A percentile compares a stretch with the other conserved stretches of the same genome.
These are phyloP conservation scores for Triplophysa siluroides DNA, from an alignment of 2,113 vertebrate genomes.

Conservation along the genomic window DNA sequence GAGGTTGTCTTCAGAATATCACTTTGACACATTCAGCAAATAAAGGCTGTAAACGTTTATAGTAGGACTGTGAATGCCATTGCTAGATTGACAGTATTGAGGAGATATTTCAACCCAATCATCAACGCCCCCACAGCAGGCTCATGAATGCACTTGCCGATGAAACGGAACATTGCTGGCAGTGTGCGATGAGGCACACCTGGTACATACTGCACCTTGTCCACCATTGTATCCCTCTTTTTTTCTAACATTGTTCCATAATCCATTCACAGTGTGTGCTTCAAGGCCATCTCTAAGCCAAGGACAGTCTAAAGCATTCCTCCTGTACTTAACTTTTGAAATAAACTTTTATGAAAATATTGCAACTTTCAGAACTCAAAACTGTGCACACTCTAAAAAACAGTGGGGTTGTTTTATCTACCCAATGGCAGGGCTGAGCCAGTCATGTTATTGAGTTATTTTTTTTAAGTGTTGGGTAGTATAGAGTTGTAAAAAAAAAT, in stretches of 20 bases:
- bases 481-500: no score
- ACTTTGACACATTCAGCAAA: neutral
- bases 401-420: no score
- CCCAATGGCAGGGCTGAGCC: no score
- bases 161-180: neutral
- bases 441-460: no score
- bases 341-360: no score
- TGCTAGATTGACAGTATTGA: neutral
- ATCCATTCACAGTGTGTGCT: neutral
- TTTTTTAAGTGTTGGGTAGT: no score
- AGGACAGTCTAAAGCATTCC: no score
- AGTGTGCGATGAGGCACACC: neutral
- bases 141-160: neutral
- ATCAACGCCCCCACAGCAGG: neutral
- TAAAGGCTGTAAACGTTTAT: neutral
- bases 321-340: no score
- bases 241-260: neutral
- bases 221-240: neutral
- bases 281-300: constrained; percentile 12
- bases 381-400: no score
- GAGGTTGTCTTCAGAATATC: neutral
- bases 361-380: no score
- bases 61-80: neutral
- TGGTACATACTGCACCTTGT: neutral
- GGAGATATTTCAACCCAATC: neutral